These are phyloP conservation scores for Astyanax mexicanus DNA, from an alignment of 2,797 vertebrate species.

Conservation along the genomic window DNA sequence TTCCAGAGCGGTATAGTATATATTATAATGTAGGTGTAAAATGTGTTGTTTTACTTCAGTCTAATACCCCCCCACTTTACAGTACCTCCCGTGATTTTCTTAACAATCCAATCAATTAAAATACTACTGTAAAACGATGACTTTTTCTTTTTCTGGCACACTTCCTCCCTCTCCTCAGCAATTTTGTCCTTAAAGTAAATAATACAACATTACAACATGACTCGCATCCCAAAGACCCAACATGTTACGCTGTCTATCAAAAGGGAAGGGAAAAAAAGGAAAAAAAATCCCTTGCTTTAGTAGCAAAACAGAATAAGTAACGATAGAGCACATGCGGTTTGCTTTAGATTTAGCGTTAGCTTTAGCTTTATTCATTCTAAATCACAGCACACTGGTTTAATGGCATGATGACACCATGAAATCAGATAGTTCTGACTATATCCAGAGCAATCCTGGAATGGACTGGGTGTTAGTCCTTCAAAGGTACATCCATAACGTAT, in stretches of 20 bases:
- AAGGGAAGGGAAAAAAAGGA: no score
- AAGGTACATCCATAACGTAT: no score
- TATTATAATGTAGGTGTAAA: no score
- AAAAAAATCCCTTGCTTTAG: constrained; percentile 3
- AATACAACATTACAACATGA: constrained; percentile 56
- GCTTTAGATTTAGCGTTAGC: no score
- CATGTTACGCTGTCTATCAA: constrained; percentile 52
- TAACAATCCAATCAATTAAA: constrained; percentile 60
- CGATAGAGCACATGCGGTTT: constrained; percentile 18
- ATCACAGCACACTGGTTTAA: constrained; percentile 30
- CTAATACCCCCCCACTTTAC: no score
- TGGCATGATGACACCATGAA: constrained; percentile 49
- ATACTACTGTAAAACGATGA: constrained; percentile 48
- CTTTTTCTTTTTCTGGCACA: constrained; percentile 56
- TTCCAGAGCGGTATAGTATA: no score
- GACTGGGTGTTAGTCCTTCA: no score
- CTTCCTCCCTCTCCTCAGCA: constrained; percentile 37
- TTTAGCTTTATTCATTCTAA: constrained; percentile 52
- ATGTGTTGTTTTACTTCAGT: no score
- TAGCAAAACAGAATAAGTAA: constrained; percentile 32
- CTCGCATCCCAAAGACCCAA: constrained; percentile 34
- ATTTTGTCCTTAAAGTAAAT: constrained; percentile 60
- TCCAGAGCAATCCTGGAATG: no score
- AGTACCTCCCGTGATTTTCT: constrained; percentile 44
- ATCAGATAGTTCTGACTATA: no score